Percentiles rank a stretch among this genome's conserved stretches.
Evolutionary conservation across 2,888 invertebrate species (phyloP).

Genomic region (Cheilosia grossa): DNA sequence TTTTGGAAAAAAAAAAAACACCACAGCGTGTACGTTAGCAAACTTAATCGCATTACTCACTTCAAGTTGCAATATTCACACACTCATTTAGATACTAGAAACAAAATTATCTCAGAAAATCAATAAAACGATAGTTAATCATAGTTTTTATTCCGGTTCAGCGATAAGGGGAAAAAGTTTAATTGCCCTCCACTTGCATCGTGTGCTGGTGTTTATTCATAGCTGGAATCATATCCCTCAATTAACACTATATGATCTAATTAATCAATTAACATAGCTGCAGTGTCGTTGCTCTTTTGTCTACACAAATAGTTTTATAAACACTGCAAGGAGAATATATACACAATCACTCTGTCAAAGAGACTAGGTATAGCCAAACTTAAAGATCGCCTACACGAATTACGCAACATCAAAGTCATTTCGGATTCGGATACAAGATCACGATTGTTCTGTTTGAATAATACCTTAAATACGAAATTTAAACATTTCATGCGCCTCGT

Average conservation of each 20-base stretch:
- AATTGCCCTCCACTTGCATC: conserved; percentile 5
- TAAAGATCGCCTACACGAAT: conserved; percentile 9
- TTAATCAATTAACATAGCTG: conserved; percentile 61
- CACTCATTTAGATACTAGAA: neutral
- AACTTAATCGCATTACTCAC: neutral
- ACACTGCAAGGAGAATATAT: neutral
- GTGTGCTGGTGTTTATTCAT: conserved; percentile 2
- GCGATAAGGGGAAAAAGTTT: conserved; percentile 10
- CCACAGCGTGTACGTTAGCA: neutral
- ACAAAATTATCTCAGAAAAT: neutral
- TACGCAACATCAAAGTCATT: conserved; percentile 10
- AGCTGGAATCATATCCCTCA: conserved; percentile 25
- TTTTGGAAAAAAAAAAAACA: neutral
- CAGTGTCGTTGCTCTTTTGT: conserved; percentile 54
- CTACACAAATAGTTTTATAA: neutral
- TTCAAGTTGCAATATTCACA: neutral
- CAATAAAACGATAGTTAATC: neutral
- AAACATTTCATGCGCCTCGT: neutral
- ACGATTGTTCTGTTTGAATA: neutral
- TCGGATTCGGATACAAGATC: conserved; percentile 11
- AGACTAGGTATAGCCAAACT: too few relatives aligned
- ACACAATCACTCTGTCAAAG: neutral
- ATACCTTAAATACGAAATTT: conserved; percentile 8
- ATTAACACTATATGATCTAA: conserved; percentile 57
- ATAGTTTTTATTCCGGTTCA: neutral